These are phyloP conservation scores for Leuciscus waleckii DNA, from an alignment of 2,797 vertebrate species.

Conservation along the genomic window DNA sequence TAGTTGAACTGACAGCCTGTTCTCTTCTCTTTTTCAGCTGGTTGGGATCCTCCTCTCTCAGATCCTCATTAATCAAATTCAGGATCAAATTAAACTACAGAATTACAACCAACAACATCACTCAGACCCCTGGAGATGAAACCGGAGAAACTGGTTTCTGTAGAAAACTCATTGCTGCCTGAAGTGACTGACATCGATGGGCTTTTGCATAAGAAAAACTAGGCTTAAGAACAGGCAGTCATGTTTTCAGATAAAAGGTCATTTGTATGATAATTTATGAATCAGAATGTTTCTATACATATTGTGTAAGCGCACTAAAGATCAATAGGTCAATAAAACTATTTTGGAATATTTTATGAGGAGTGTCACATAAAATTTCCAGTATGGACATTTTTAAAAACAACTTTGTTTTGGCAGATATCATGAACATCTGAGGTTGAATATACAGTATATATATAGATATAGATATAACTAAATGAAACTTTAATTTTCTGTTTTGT, in stretches of 20 bases:
- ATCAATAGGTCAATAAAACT: conserved; percentile 21
- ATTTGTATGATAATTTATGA: background rate
- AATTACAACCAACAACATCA: conserved; percentile 85
- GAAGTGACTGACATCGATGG: background rate
- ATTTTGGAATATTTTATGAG: conserved; percentile 5
- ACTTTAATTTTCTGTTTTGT: too few relatives aligned
- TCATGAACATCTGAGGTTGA: background rate
- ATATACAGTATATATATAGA: background rate
- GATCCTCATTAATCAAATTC: conserved; percentile 90
- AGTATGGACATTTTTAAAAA: background rate
- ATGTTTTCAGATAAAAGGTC: background rate
- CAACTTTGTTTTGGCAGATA: background rate
- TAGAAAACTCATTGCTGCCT: background rate
- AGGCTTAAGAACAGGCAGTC: background rate
- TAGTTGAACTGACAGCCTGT: background rate
- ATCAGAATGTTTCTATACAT: background rate
- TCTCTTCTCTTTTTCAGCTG: conserved; percentile 76
- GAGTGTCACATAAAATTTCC: background rate
- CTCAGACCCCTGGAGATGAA: conserved; percentile 87
- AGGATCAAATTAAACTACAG: conserved; percentile 91
- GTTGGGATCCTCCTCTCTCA: conserved; percentile 92
- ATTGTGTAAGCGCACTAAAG: background rate
- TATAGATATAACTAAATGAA: too few relatives aligned
- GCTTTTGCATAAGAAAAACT: background rate
- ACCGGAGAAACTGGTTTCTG: background rate